Percentiles rank a stretch among this genome's conserved stretches.
phyloP scores from a whole-genome alignment of 2,113 vertebrate genomes.

The Nymphicus hollandicus region DNA sequence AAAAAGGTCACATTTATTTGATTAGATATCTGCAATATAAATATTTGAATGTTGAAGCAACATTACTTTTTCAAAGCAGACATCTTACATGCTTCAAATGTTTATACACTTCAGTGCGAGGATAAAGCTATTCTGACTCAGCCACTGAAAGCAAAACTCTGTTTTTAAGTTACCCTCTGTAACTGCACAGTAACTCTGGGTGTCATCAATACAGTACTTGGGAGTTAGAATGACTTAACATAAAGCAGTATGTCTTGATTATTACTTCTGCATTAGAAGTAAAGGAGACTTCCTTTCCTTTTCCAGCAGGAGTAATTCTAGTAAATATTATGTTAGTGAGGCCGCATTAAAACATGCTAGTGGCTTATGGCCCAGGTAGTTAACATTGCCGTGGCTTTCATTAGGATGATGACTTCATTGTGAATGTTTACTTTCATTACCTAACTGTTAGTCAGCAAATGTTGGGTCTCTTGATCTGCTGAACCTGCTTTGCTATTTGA shows the following conservation, averaged over 20 bases:
- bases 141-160: slow-evolving; percentile 21
- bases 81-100: slow-evolving; percentile 20
- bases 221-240: background rate
- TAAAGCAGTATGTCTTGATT: background rate
- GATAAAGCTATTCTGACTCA: slow-evolving; percentile 38
- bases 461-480: slow-evolving; percentile 19
- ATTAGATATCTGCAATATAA: slow-evolving; percentile 24
- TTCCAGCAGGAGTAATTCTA: background rate
- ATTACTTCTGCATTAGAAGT: background rate
- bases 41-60: slow-evolving; percentile 47
- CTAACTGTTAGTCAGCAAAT: slow-evolving; percentile 28
- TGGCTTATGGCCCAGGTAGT: slow-evolving; percentile 10
- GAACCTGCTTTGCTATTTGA: slow-evolving; percentile 43
- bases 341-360: background rate
- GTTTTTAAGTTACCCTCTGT: background rate
- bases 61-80: slow-evolving; percentile 45
- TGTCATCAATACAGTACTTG: background rate
- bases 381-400: background rate
- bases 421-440: slow-evolving; percentile 28
- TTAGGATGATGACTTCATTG: slow-evolving; percentile 36
- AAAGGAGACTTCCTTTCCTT: background rate
- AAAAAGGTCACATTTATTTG: background rate
- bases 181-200: background rate
- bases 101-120: slow-evolving; percentile 26
- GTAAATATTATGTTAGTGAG: background rate